Evolutionary conservation across 2,113 vertebrate species (phyloP).

Genomic region (Sitta europaea): DNA sequence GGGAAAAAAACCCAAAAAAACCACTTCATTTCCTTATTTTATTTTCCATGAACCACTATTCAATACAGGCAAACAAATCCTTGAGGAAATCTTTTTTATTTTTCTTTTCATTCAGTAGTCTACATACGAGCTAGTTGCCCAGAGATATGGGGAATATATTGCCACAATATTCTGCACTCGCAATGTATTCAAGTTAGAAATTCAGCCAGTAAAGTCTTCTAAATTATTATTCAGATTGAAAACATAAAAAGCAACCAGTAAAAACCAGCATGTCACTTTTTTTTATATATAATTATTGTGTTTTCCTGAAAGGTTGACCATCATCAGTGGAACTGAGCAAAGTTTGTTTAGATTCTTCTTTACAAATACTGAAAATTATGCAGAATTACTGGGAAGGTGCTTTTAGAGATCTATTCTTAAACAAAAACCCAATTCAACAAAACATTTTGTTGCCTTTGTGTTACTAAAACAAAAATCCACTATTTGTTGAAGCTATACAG

Average conservation of each 20-base stretch:
- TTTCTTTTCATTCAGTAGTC: not conserved
- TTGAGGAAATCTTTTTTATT: not conserved
- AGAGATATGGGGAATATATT: not conserved
- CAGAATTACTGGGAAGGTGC: not conserved
- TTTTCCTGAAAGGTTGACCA: not conserved
- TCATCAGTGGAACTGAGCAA: not conserved
- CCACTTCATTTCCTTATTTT: not conserved
- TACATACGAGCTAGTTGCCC: not conserved
- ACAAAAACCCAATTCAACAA: not conserved
- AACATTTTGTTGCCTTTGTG: not conserved
- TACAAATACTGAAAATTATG: not conserved
- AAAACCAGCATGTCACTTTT: not conserved
- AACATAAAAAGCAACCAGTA: not conserved
- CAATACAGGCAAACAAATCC: not conserved
- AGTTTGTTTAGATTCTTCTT: not conserved
- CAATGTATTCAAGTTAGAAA: not conserved
- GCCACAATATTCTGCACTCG: not conserved
- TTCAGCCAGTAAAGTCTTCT: not conserved
- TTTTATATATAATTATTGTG: not conserved
- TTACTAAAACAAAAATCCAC: not conserved
- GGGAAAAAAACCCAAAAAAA: not conserved
- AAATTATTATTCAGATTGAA: not conserved
- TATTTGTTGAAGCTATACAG: not conserved
- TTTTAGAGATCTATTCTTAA: not conserved
- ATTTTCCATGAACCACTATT: not conserved